A percentile compares a stretch with the other conserved stretches of the same genome.
phyloP scores from a whole-genome alignment of 2,888 invertebrate species.

The Macrophya alboannulata region DNA sequence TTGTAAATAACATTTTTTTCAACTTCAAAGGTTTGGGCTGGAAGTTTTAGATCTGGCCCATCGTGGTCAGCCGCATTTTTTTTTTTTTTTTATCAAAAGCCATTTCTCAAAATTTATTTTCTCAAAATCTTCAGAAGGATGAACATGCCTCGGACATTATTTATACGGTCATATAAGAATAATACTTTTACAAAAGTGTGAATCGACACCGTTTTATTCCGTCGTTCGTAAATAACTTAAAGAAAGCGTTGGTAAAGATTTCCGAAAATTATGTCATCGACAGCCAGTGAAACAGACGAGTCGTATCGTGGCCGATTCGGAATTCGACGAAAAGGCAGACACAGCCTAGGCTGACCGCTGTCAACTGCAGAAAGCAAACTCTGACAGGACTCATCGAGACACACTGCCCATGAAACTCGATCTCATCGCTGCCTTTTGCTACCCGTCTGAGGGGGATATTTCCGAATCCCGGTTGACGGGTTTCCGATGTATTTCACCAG shows the following conservation, averaged over 20 bases:
- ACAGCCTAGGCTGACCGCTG: conserved; percentile 7
- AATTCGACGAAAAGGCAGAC: background rate
- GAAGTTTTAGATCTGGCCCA: too few relatives aligned
- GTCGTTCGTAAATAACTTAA: background rate
- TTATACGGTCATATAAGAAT: too few relatives aligned
- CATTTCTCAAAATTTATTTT: too few relatives aligned
- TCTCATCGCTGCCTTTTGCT: conserved; percentile 42
- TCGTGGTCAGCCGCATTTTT: too few relatives aligned
- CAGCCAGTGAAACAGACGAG: conserved; percentile 1
- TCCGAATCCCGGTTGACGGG: conserved; percentile 1
- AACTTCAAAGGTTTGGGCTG: too few relatives aligned
- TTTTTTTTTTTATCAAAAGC: too few relatives aligned
- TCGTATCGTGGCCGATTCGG: background rate
- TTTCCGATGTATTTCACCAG: conserved; percentile 29
- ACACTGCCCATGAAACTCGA: background rate
- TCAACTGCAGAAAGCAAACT: conserved; percentile 33
- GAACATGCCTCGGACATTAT: background rate
- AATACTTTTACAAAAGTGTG: too few relatives aligned
- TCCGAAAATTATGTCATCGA: conserved; percentile 36
- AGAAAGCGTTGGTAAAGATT: background rate
- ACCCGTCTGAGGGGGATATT: conserved; percentile 12
- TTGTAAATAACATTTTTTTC: too few relatives aligned
- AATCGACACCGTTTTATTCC: background rate
- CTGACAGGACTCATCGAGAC: conserved; percentile 18
- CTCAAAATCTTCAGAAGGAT: background rate